Conservation (phyloP, 2,113 vertebrate species). For the Oreochromis spilurus region DNA sequence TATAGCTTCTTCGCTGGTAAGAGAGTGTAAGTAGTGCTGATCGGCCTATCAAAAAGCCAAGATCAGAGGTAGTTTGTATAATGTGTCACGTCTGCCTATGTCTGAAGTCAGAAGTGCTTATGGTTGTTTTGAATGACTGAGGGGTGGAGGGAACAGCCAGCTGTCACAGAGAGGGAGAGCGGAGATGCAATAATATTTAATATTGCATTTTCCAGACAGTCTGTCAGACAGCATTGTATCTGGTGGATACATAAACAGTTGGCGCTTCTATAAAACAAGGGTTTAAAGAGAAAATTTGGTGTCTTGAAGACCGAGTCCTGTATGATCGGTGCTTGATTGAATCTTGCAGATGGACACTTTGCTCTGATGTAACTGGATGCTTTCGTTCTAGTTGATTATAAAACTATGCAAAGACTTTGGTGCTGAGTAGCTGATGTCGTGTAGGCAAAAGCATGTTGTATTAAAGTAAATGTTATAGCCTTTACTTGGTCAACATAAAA, state of each 20-base stretch:
- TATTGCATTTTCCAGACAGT: neutral
- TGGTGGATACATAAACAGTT: neutral
- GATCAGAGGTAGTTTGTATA: neutral
- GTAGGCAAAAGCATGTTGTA: neutral
- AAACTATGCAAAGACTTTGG: neutral
- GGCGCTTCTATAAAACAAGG: neutral
- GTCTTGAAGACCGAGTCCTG: neutral
- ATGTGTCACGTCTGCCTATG: neutral
- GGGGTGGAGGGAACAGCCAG: neutral
- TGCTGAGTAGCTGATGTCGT: fast-evolving
- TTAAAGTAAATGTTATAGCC: neutral
- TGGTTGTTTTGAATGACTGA: neutral
- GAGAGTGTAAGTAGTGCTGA: fast-evolving
- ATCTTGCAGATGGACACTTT: neutral
- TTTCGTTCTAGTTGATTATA: neutral
- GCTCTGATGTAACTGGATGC: neutral
- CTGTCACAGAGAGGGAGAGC: neutral
- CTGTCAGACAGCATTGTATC: neutral
- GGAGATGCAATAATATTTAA: neutral
- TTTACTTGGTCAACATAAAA: neutral
- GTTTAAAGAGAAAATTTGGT: neutral
- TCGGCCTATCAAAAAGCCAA: neutral
- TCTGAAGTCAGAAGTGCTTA: neutral
- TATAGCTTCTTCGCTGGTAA: neutral
- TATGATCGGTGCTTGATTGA: neutral